Percentiles rank a stretch among this genome's conserved stretches.
phyloP scores from a whole-genome alignment of 2,888 invertebrate species.

The Rhabditoides inermis region DNA sequence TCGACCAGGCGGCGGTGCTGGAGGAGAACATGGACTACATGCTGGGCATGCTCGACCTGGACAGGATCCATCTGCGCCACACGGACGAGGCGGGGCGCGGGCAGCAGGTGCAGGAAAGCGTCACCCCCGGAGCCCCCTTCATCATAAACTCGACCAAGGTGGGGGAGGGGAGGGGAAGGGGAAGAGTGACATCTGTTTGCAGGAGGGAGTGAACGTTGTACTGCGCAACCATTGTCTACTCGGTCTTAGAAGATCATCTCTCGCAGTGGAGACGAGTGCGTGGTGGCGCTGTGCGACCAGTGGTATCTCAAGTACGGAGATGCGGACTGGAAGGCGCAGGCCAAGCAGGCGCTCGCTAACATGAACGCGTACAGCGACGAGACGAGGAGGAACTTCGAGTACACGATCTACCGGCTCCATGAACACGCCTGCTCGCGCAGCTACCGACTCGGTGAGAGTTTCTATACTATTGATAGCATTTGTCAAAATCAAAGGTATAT shows the following conservation, averaged over 20 bases:
- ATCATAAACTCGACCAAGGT: conserved; percentile 53
- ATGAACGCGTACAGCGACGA: conserved; percentile 90
- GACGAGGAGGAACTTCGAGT: conserved; percentile 72
- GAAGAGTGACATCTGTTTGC: too few relatives aligned
- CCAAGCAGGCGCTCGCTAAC: conserved; percentile 65
- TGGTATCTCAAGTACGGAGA: conserved; percentile 98
- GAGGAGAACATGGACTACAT: conserved; percentile 31
- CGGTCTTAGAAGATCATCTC: conserved; percentile 83
- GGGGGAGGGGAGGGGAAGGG: too few relatives aligned
- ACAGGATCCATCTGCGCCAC: conserved; percentile 59
- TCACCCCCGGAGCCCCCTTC: conserved; percentile 82
- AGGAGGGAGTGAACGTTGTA: too few relatives aligned
- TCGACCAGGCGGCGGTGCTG: conserved; percentile 21
- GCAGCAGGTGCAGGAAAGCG: conserved; percentile 79
- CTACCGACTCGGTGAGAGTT: conserved; percentile 74
- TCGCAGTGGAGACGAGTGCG: conserved; percentile 87
- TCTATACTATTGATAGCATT: too few relatives aligned
- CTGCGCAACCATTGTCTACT: too few relatives aligned
- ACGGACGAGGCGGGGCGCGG: conserved; percentile 66
- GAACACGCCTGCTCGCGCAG: conserved; percentile 96
- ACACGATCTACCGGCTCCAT: conserved; percentile 86
- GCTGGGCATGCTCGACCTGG: conserved; percentile 26
- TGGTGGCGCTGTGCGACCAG: conserved; percentile 95
- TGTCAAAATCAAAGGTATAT: too few relatives aligned
- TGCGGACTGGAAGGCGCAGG: conserved; percentile 72